A percentile compares a stretch with the other conserved stretches of the same genome.
phyloP scores from a whole-genome alignment of 2,113 vertebrate species.

The Tetraodon nigroviridis region DNA sequence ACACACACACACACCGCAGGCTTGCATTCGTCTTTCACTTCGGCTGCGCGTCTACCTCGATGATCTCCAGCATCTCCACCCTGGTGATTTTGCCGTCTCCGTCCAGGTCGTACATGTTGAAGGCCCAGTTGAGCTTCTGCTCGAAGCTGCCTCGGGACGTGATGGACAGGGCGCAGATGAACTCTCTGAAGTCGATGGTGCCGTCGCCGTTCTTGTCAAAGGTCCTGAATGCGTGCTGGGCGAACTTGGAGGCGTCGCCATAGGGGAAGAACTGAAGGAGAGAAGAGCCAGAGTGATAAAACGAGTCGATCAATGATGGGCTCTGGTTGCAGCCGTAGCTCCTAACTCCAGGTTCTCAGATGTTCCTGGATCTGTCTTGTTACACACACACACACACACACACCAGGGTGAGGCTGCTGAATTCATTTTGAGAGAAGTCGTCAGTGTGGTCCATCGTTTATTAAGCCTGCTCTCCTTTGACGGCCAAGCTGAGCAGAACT shows the following conservation, averaged over 20 bases:
- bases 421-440: too few species aligned
- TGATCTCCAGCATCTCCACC: slow-evolving; percentile 99
- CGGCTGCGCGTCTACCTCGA: slow-evolving; percentile 79
- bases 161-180: slow-evolving; percentile 97
- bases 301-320: background rate
- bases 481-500: too few species aligned
- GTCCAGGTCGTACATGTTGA: slow-evolving; percentile 98
- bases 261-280: slow-evolving; percentile 90
- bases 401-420: slow-evolving; percentile 19
- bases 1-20: too few species aligned
- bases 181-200: slow-evolving; percentile 99
- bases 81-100: slow-evolving; percentile 98
- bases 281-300: background rate
- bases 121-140: slow-evolving; percentile 99
- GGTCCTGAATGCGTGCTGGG: slow-evolving; percentile 96
- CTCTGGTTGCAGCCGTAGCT: too few species aligned
- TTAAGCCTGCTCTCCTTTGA: too few species aligned
- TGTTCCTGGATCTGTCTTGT: too few species aligned
- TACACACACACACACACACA: background rate
- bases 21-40: background rate
- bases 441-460: too few species aligned
- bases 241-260: slow-evolving; percentile 96
- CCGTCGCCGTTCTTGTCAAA: slow-evolving; percentile 97
- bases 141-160: slow-evolving; percentile 97
- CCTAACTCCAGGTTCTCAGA: too few species aligned